phyloP scores from a whole-genome alignment of 2,113 vertebrate species.

The Perccottus glenii region DNA sequence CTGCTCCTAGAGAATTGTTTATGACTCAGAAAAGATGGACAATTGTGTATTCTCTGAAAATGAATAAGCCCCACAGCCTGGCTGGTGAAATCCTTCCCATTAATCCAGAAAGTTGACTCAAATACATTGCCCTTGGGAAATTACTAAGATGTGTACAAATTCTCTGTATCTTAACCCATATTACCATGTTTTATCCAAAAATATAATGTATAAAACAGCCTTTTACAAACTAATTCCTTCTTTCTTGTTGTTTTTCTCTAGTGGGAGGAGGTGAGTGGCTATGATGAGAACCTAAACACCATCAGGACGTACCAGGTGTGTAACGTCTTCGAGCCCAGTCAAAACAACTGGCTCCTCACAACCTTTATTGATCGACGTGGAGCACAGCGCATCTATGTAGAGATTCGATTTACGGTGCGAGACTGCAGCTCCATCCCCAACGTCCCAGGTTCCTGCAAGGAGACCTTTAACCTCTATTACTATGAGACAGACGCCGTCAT shows the following conservation, averaged over 20 bases:
- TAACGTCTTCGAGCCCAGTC: constrained; percentile 96
- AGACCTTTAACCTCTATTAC: constrained; percentile 99
- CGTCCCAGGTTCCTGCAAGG: constrained; percentile 96
- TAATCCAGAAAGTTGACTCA: constrained; percentile 42
- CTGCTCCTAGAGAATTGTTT: constrained; percentile 33
- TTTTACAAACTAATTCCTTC: constrained; percentile 36
- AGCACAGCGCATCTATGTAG: constrained; percentile 94
- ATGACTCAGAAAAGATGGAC: constrained; percentile 20
- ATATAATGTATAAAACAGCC: neutral
- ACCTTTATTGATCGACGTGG: constrained; percentile 93
- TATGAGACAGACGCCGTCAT: constrained; percentile 96
- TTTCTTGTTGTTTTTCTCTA: constrained; percentile 61
- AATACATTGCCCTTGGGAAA: constrained; percentile 40
- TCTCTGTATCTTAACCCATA: constrained; percentile 33
- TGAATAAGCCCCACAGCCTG: constrained; percentile 33
- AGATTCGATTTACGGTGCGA: constrained; percentile 97
- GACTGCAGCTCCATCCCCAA: constrained; percentile 99
- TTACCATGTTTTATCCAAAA: constrained; percentile 28
- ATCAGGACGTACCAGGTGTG: constrained; percentile 99
- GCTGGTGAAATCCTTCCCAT: constrained; percentile 31
- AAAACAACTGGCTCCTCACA: constrained; percentile 99
- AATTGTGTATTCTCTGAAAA: constrained; percentile 40
- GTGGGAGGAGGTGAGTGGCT: constrained; percentile 99
- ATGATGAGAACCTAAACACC: constrained; percentile 98
- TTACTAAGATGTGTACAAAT: constrained; percentile 49